Conservation (phyloP, 2,113 vertebrate genomes). For the Mola mola region DNA sequence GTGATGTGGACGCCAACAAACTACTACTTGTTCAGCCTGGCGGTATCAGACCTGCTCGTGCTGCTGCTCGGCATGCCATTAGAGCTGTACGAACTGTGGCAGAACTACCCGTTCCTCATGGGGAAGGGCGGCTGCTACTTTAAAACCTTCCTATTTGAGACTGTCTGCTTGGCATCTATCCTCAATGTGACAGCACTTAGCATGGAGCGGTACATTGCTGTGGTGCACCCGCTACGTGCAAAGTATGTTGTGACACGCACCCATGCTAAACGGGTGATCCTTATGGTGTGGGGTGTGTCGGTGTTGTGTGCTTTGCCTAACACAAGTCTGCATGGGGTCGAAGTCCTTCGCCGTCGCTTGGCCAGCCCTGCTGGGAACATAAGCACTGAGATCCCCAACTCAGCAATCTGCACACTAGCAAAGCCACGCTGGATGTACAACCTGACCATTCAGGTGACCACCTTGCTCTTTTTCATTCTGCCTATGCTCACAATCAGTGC, state of each 20-base stretch:
- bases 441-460: slow-evolving; percentile 89
- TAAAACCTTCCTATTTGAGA: slow-evolving; percentile 91
- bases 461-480: slow-evolving; percentile 90
- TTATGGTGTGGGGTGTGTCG: slow-evolving; percentile 85
- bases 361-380: slow-evolving; percentile 43
- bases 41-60: slow-evolving; percentile 91
- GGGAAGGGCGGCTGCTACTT: slow-evolving; percentile 89
- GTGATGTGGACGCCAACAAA: slow-evolving; percentile 94
- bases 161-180: slow-evolving; percentile 93
- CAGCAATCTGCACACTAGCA: slow-evolving; percentile 84
- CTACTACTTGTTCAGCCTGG: slow-evolving; percentile 95
- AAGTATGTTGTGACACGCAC: slow-evolving; percentile 88
- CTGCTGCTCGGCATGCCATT: slow-evolving; percentile 92
- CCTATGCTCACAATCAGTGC: slow-evolving; percentile 91
- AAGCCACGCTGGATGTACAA: slow-evolving; percentile 86
- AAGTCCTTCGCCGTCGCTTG: slow-evolving; percentile 60
- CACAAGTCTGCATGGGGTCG: slow-evolving; percentile 90
- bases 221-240: slow-evolving; percentile 91
- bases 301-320: slow-evolving; percentile 91
- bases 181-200: slow-evolving; percentile 93
- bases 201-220: slow-evolving; percentile 91
- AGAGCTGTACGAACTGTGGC: slow-evolving; percentile 94
- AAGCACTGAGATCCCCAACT: slow-evolving; percentile 74
- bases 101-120: slow-evolving; percentile 93
- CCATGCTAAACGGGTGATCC: slow-evolving; percentile 88